These are phyloP conservation scores for Drosophila prosaltans DNA, from an alignment of 1,140 invertebrate species.

Conservation along the genomic window DNA sequence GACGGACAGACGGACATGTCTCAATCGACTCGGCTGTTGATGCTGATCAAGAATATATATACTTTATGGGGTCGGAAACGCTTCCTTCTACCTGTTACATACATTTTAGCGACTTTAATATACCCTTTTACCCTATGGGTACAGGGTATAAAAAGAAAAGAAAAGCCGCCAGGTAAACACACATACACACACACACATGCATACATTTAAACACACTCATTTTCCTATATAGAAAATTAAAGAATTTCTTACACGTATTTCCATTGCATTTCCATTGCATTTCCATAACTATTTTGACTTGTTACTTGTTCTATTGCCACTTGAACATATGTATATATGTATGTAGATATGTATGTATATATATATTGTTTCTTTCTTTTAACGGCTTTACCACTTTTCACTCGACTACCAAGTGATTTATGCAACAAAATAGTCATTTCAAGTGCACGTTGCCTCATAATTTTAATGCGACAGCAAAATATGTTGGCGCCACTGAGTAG, in stretches of 20 bases:
- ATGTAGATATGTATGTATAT: not conserved
- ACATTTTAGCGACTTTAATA: too few relatives aligned
- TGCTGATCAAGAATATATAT: too few relatives aligned
- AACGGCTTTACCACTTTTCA: slow-evolving; percentile 47
- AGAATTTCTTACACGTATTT: slow-evolving; percentile 69
- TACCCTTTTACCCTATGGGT: too few relatives aligned
- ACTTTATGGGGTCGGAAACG: too few relatives aligned
- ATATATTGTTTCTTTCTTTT: slow-evolving; percentile 1
- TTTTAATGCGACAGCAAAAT: slow-evolving; percentile 74
- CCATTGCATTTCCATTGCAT: slow-evolving; percentile 26
- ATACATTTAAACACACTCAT: slow-evolving; percentile 17
- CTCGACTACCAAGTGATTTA: slow-evolving; percentile 50
- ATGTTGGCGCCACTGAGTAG: slow-evolving; percentile 68
- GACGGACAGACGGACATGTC: too few relatives aligned
- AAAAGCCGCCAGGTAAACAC: slow-evolving; percentile 60
- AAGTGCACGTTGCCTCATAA: slow-evolving; percentile 63
- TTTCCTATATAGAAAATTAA: slow-evolving; percentile 50
- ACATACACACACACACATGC: not conserved
- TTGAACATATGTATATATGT: not conserved
- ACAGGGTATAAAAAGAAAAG: too few relatives aligned
- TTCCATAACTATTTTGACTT: not conserved
- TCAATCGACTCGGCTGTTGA: too few relatives aligned
- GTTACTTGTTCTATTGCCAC: slow-evolving; percentile 6
- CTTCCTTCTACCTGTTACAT: too few relatives aligned
- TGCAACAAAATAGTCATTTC: slow-evolving; percentile 44